Percentiles rank a stretch among this genome's conserved stretches.
phyloP scores from a whole-genome alignment of 2,888 invertebrate species.

The Lymantria monacha region DNA sequence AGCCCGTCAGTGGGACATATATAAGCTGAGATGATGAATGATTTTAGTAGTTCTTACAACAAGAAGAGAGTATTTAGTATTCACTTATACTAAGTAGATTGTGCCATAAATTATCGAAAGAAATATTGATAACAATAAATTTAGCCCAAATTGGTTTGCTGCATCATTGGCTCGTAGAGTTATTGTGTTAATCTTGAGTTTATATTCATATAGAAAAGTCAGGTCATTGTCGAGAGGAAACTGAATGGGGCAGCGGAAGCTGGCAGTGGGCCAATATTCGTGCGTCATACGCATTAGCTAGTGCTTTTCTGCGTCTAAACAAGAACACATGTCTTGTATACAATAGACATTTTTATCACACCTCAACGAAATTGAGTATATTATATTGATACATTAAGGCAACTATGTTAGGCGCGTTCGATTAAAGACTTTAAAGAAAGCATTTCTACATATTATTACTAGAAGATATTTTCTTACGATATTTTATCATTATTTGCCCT shows the following conservation, averaged over 20 bases:
- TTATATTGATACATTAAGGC: no score
- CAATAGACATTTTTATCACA: conserved; percentile 7
- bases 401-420: no score
- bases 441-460: no score
- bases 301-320: conserved; percentile 49
- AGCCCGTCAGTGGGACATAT: no score
- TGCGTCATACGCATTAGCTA: conserved; percentile 67
- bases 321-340: conserved; percentile 37
- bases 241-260: conserved; percentile 74
- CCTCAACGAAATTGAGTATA: background rate
- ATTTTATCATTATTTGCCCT: no score
- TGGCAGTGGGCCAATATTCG: conserved; percentile 61
- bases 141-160: background rate
- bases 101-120: no score
- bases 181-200: conserved; percentile 18
- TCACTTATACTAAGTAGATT: no score
- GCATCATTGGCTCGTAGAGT: conserved; percentile 1
- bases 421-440: no score
- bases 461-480: no score
- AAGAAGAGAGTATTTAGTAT: no score
- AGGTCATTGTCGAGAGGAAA: conserved; percentile 72
- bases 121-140: background rate
- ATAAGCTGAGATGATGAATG: no score
- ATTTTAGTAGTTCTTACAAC: no score
- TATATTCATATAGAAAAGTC: conserved; percentile 53